phyloP scores from a whole-genome alignment of 2,113 vertebrate genomes.

The Centropus unirufus region DNA sequence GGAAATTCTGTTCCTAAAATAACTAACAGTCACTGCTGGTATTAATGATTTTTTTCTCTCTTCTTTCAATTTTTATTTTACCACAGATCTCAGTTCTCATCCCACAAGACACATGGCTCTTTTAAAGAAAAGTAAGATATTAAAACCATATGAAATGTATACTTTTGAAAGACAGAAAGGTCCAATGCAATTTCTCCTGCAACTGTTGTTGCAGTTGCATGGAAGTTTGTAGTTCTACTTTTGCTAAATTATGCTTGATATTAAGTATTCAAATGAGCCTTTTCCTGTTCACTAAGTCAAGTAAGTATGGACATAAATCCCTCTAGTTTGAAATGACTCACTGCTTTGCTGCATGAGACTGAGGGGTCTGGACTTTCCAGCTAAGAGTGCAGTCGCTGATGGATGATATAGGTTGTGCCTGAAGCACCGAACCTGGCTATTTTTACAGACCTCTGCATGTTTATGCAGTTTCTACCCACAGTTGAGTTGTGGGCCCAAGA shows the following conservation, averaged over 20 bases:
- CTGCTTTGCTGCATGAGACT: neutral
- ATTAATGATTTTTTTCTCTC: neutral
- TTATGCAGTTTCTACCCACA: neutral
- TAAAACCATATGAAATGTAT: neutral
- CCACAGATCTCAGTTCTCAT: slow-evolving; percentile 41
- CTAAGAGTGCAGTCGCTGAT: neutral
- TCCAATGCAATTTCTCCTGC: neutral
- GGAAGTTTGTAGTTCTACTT: neutral
- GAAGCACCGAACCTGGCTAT: neutral
- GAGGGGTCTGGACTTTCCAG: neutral
- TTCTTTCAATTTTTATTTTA: neutral
- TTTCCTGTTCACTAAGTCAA: neutral
- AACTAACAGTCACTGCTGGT: neutral
- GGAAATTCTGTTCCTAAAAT: neutral
- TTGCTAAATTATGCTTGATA: neutral
- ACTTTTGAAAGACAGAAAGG: neutral
- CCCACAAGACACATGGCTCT: slow-evolving; percentile 84
- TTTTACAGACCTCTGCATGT: neutral
- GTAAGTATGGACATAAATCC: neutral
- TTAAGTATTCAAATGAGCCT: neutral
- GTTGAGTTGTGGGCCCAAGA: neutral
- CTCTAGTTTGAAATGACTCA: neutral
- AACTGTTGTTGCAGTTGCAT: neutral
- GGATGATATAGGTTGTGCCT: neutral
- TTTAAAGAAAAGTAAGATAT: slow-evolving; percentile 87